Evolutionary conservation across 2,797 vertebrate species (phyloP).

Genomic region (Carcharodon carcharias): DNA sequence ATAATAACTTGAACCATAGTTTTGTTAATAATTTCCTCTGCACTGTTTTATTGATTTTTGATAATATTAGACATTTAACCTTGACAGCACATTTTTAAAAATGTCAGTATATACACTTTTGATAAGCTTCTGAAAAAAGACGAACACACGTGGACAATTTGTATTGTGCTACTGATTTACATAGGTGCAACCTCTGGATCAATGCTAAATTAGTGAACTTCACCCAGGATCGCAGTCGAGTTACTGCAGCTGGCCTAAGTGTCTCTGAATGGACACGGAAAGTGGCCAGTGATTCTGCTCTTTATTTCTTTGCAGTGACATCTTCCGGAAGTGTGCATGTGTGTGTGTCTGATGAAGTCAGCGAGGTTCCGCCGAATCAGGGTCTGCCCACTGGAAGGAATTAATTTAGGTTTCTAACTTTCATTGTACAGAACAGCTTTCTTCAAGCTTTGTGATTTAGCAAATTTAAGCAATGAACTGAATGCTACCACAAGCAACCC

Average conservation of each 20-base stretch:
- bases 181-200: background rate
- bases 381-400: background rate
- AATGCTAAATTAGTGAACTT: background rate
- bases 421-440: background rate
- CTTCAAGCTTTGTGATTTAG: background rate
- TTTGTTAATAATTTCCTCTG: background rate
- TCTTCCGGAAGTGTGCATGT: background rate
- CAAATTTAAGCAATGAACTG: background rate
- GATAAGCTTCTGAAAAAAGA: background rate
- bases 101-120: background rate
- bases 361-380: background rate
- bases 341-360: background rate
- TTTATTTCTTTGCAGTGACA: background rate
- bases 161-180: background rate
- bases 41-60: background rate
- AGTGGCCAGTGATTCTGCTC: background rate
- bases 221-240: background rate
- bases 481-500: background rate
- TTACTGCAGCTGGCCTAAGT: background rate
- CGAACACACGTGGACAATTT: background rate
- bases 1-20: background rate
- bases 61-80: background rate
- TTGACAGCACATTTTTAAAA: background rate
- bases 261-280: background rate
- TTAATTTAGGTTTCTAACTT: background rate